phyloP scores from a whole-genome alignment of 2,113 vertebrate species.

The Microtus oregoni region DNA sequence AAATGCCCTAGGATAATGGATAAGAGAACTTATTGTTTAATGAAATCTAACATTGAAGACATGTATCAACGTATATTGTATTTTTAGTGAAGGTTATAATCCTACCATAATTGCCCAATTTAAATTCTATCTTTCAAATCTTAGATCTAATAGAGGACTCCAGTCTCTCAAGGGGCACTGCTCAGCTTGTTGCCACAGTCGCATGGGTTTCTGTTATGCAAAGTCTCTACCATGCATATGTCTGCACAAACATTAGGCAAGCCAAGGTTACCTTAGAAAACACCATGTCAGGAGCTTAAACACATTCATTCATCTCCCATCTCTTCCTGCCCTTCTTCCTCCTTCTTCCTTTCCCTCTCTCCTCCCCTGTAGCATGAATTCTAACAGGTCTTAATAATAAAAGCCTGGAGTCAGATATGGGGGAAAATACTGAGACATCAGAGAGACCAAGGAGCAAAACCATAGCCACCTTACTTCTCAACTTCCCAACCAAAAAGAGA shows the following conservation, averaged over 20 bases:
- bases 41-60: background rate
- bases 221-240: background rate
- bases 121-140: conserved; percentile 36
- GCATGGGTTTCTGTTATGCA: background rate
- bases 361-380: background rate
- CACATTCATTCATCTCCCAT: background rate
- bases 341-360: background rate
- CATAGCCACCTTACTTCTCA: too few species aligned
- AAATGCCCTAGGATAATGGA: background rate
- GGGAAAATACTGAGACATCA: too few species aligned
- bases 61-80: background rate
- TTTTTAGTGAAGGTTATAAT: conserved; percentile 1
- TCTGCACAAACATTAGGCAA: conserved; percentile 14
- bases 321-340: background rate
- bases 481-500: too few species aligned
- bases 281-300: background rate
- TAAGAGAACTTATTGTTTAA: background rate
- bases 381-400: too few species aligned
- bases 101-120: background rate
- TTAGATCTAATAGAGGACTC: background rate
- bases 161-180: background rate
- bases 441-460: too few species aligned
- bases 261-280: background rate
- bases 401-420: too few species aligned
- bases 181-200: background rate